Percentiles rank a stretch among this genome's conserved stretches.
phyloP scores from a whole-genome alignment of 2,113 vertebrate genomes.

The Lota lota region DNA sequence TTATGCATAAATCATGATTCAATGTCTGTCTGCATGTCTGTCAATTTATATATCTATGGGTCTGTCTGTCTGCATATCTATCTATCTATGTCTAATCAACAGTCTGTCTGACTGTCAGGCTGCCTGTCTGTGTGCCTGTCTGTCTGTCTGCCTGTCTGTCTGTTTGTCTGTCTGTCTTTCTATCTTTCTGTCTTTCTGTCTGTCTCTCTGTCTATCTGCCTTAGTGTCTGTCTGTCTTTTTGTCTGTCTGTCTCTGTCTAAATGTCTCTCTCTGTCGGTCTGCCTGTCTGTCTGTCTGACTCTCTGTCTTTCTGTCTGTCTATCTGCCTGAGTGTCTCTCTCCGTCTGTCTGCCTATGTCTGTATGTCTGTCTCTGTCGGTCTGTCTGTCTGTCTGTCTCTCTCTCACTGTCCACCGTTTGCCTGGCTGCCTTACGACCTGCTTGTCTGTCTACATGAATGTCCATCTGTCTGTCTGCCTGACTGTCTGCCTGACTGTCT shows the following conservation, averaged over 20 bases:
- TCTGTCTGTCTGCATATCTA: neutral
- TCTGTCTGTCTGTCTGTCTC: no score
- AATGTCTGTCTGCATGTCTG: no score
- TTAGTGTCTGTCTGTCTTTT: neutral
- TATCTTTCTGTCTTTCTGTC: slow-evolving; percentile 7
- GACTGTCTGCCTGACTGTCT: slow-evolving; percentile 16
- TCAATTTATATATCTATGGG: neutral
- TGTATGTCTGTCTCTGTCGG: no score
- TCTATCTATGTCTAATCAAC: neutral
- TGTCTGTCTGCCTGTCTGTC: neutral
- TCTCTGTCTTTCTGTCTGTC: no score
- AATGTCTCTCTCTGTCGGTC: neutral
- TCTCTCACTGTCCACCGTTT: no score
- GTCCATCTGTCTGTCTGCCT: slow-evolving; percentile 5
- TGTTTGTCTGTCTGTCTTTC: neutral
- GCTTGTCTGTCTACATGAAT: neutral
- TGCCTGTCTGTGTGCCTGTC: neutral
- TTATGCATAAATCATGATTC: no score
- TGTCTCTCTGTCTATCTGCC: neutral
- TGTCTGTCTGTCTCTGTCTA: no score
- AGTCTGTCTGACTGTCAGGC: slow-evolving; percentile 3
- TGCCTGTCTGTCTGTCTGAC: slow-evolving; percentile 6
- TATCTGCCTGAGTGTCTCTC: no score
- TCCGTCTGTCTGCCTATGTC: no score
- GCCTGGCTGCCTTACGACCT: no score